Evolutionary conservation across 2,888 invertebrate species (phyloP), one percentile per base, ranked within the genome.

Genomic region (Orthosia gothica): DNA sequence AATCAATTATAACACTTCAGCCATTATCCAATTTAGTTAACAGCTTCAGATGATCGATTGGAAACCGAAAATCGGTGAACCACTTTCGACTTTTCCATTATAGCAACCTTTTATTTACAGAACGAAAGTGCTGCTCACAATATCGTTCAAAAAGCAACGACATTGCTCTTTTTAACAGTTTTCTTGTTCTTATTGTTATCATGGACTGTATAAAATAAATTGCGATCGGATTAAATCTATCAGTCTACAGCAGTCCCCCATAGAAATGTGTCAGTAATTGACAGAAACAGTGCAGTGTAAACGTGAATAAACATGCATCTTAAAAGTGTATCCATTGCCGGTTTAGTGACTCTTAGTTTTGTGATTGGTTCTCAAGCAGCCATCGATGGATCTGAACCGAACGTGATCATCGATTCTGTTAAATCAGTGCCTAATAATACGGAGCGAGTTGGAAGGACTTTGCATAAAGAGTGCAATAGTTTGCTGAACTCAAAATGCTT

Each of bases 401-500:
- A 95, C 52, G 79, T 84, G 0, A 88, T 94, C 12, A 78, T 85
- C 2, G 89, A 91, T 68, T 74, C 81, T 20, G 82, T 86, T 9
- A 91, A 92, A 82, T 89, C 87, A 68, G 86, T 83, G 58, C 76
- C 87, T 16, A 89, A 88, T 72, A 87, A 71, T 68, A 89, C 91
- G 0, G 93, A 94, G 54, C 85, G 96, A 78, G 87, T 91, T n/a
- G 95, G 95, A 47, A 90, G 95, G 40, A 91, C 93, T 23, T 76
- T 96, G 40, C 93, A 95, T 45, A 96, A 95, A 76, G 96, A 96
- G 85, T 96, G 96, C 81, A 94, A 91, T 57, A 93, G 92, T 59
- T 91, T 92, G 47, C 85, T 96, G 0, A 98, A 97, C 91, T 96
- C 98, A 40, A 98, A 98, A 90, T 98, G 98, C 89, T 94, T 98